Evolutionary conservation across 2,797 vertebrate genomes (phyloP).

Genomic region (Danio jaintianensis): DNA sequence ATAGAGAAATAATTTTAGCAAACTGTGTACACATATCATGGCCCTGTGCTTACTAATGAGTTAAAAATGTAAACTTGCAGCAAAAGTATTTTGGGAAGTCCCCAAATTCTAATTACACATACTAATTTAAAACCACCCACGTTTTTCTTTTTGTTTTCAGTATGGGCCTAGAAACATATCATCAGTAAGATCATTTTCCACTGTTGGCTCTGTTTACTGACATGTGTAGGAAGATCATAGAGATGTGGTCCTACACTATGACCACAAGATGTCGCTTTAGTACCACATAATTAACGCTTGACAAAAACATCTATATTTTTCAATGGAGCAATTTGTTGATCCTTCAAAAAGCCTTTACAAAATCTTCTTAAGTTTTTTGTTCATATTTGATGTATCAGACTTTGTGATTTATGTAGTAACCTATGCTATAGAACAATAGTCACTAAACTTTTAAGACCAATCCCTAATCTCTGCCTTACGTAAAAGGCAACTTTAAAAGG

Average conservation of each 20-base stretch:
- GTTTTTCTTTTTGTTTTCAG: neutral
- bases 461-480: too few relatives aligned
- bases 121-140: neutral
- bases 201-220: neutral
- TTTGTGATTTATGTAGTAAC: neutral
- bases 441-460: too few relatives aligned
- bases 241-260: neutral
- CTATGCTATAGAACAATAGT: neutral
- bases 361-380: neutral
- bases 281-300: neutral
- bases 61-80: neutral
- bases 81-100: neutral
- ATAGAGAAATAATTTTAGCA: neutral
- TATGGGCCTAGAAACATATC: neutral
- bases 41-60: neutral
- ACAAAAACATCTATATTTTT: neutral
- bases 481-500: too few relatives aligned
- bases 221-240: neutral
- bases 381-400: neutral
- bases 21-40: neutral
- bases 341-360: neutral
- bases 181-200: neutral
- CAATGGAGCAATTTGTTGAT: neutral
- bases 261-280: constrained; percentile 29
- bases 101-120: neutral